These are phyloP conservation scores for Scaptodrosophila latifasciaeformis DNA, from an alignment of 2,888 invertebrate species.

Conservation along the genomic window DNA sequence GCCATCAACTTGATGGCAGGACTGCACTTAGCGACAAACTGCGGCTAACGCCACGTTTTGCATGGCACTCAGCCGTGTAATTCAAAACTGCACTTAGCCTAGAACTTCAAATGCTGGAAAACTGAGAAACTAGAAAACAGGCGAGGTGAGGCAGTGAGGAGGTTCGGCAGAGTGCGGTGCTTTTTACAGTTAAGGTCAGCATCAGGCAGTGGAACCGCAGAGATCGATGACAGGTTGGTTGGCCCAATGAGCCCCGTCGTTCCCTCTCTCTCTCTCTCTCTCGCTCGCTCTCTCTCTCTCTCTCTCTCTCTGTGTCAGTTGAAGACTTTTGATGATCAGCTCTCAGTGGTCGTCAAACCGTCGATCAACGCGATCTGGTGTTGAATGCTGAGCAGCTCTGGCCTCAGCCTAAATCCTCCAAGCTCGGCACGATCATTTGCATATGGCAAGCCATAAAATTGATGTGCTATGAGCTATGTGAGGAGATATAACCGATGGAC, in stretches of 20 bases:
- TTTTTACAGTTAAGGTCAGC: slow-evolving; percentile 70
- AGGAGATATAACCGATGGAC: slow-evolving; percentile 40
- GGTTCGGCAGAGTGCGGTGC: slow-evolving; percentile 1
- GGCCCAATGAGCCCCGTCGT: slow-evolving; percentile 11
- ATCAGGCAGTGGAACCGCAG: slow-evolving; percentile 30
- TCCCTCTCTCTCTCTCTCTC: neutral
- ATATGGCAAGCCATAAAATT: slow-evolving; percentile 53
- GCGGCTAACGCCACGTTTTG: slow-evolving; percentile 55
- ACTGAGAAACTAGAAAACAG: no score
- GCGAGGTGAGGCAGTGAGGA: no score
- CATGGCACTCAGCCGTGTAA: slow-evolving; percentile 46
- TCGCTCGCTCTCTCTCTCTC: no score
- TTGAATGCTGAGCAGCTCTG: slow-evolving; percentile 42
- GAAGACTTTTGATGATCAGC: no score
- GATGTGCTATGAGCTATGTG: slow-evolving; percentile 17
- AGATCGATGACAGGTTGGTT: slow-evolving; percentile 66
- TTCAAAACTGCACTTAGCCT: slow-evolving; percentile 48
- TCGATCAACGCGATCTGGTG: slow-evolving; percentile 43
- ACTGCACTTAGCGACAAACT: slow-evolving; percentile 62
- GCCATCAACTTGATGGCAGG: slow-evolving; percentile 54
- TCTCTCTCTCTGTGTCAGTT: no score
- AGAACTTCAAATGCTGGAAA: slow-evolving; percentile 41
- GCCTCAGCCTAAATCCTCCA: neutral
- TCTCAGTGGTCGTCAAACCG: no score
- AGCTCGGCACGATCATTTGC: slow-evolving; percentile 59